Base-by-base conservation (phyloP, 2,888 invertebrate species). In the Pristionchus entomophagus region DNA sequence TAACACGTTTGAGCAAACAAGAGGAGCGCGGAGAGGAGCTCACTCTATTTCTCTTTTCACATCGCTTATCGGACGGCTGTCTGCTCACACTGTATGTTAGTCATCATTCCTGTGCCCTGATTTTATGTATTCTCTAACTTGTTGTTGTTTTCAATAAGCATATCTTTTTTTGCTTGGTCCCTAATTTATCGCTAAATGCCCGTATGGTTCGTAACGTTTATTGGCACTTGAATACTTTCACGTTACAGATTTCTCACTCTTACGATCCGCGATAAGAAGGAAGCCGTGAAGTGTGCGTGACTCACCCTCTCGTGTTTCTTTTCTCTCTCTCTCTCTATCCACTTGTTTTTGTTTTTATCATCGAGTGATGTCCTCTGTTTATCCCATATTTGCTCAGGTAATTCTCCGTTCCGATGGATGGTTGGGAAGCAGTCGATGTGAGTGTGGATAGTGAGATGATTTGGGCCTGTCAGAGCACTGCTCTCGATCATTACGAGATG, bases 1-100 rank as follows among this genome's bases (percentile, higher is more conserved):
- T n/a, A n/a, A n/a, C n/a, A 35, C 38, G 65, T 59, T 59, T 69
- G 38, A 69, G 65, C 65, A 69, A 69, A 69, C 65, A 69, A 38
- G 19, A 22, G 35, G 26, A 26, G 5, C 26, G 29, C 26, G 65
- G 65, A 69, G 38, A 5, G 65, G 65, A 35, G 38, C 65, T 69
- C 38, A 69, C 65, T 69, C 35, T 35, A 38, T 69, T 38, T 69
- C 65, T 69, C 38, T 38, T 65, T 35, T 65, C 56, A 19, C 65
- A 22, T 38, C 65, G 38, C 65, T 69, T 69, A 69, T 69, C 65
- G 65, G 32, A 35, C 38, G 65, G 26, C 6, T 69, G 65, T 69
- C 35, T 69, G 65, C 65, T 69, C 38, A 69, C 65, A 69, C 65
- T 35, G 65, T 29, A 22, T 38, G 35, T 69, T 38, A 35, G 35